Percentiles rank a stretch among this genome's conserved stretches.
These are phyloP conservation scores for Tuta absoluta DNA, from an alignment of 2,888 invertebrate genomes.

Conservation along the genomic window DNA sequence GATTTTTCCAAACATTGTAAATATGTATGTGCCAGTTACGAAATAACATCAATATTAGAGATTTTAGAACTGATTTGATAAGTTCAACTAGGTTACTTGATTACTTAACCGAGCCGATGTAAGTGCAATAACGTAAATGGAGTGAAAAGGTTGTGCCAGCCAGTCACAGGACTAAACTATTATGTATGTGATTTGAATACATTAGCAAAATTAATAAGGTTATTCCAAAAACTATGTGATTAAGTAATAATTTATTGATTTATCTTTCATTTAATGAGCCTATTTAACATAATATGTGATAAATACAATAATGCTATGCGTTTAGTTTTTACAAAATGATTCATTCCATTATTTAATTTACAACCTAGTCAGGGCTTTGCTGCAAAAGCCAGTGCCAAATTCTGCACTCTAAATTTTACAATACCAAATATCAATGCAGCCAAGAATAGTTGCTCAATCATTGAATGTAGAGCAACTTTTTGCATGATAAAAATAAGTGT, in stretches of 20 bases:
- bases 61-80: slow-evolving; percentile 55
- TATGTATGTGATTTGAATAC: slow-evolving; percentile 25
- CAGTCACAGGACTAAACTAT: slow-evolving; percentile 45
- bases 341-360: slow-evolving; percentile 28
- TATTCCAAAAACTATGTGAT: not conserved
- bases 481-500: slow-evolving; percentile 40
- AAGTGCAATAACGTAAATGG: slow-evolving; percentile 48
- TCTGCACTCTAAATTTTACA: slow-evolving; percentile 56
- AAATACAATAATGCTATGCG: slow-evolving; percentile 47
- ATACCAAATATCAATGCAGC: too few species aligned
- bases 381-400: slow-evolving; percentile 65
- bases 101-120: slow-evolving; percentile 58
- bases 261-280: not conserved
- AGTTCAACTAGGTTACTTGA: slow-evolving; percentile 48
- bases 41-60: slow-evolving; percentile 50
- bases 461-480: slow-evolving; percentile 44
- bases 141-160: slow-evolving; percentile 56
- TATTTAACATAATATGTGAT: slow-evolving; percentile 49
- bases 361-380: slow-evolving; percentile 64
- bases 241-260: not conserved
- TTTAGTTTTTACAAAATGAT: slow-evolving; percentile 36
- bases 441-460: slow-evolving; percentile 37
- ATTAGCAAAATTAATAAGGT: not conserved
- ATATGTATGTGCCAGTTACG: slow-evolving; percentile 85
- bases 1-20: slow-evolving; percentile 87